Base-by-base conservation (phyloP, 1,140 invertebrate species). In the Carposina sasakii region DNA sequence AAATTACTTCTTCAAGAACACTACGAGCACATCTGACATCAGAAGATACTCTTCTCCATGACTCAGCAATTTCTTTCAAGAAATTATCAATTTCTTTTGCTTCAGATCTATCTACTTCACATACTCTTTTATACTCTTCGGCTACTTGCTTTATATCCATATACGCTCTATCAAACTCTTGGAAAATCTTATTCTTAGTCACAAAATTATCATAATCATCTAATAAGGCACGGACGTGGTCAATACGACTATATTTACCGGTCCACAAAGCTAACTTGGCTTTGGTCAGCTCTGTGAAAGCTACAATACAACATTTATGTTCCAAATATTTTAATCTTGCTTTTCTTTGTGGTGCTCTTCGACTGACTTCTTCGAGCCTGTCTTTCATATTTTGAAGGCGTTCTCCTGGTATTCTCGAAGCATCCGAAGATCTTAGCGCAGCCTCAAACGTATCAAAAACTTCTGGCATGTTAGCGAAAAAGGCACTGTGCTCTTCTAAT, bases 191-290 rank as follows among this genome's bases (percentile, higher is more conserved):
- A 81, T 96, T 96, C 60, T 90, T 90, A 2, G 94, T 94, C 10
- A 98, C 95, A 85, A 96, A 97, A 86, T 94, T 95, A 57, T 93
- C 89, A 69, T 97, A 98, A 66, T 98, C 94, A 55, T 94, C 91
- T 57, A 97, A 79, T 75, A 97, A 89, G 54, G 91, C 90, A 64
- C 93, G 89, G 1, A 96, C 95, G 69, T 93, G 91, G 48, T 95
- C 91, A 63, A 95, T 90, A 8, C 88, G 85, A 13, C 95, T 95
- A 73, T 96, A 97, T 78, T 97, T 98, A 0, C 91, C 89, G 50
- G 91, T 94, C 96, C 96, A 98, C 28, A 89, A 85, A 74, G 92
- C 91, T 52, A 98, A 83, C 84, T 97, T 97, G 23, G 90, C 92
- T 86, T 98, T 96, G 28, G 96, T 93, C 37, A 96, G 86, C 70